Percentiles rank a stretch among this genome's conserved stretches.
Conservation (phyloP, 1,140 invertebrate species). For the Rhyacophila brunnea region DNA sequence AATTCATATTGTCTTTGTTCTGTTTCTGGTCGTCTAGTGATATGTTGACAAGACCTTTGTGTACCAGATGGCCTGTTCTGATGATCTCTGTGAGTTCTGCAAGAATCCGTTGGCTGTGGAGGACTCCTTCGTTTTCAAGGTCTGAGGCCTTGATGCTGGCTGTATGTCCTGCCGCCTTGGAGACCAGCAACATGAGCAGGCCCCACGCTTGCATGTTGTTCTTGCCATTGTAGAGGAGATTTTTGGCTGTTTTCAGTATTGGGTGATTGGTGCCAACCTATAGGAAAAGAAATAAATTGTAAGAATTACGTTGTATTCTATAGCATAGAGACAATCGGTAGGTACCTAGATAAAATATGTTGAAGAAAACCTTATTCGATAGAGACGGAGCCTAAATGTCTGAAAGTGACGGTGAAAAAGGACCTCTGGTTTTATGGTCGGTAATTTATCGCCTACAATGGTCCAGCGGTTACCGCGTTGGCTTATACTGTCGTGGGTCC, state of each 20-base stretch:
- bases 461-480: too few relatives aligned
- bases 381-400: too few relatives aligned
- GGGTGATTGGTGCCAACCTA: constrained; percentile 84
- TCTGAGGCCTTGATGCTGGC: constrained; percentile 49
- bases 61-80: constrained; percentile 86
- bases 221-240: constrained; percentile 77
- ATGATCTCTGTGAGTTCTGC: constrained; percentile 96
- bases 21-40: constrained; percentile 52
- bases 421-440: too few relatives aligned
- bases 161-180: constrained; percentile 74
- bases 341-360: too few relatives aligned
- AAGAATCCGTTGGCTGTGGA: constrained; percentile 76
- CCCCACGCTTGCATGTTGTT: constrained; percentile 87
- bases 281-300: constrained; percentile 3
- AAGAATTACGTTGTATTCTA: too few relatives aligned
- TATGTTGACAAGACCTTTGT: constrained; percentile 83
- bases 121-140: constrained; percentile 63
- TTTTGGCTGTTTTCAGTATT: constrained; percentile 83
- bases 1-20: constrained; percentile 62
- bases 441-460: too few relatives aligned
- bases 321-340: too few relatives aligned
- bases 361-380: too few relatives aligned
- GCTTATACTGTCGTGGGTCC: too few relatives aligned
- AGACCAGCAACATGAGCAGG: constrained; percentile 79
- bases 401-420: too few relatives aligned